Conservation (phyloP, 2,797 vertebrate genomes). For the Hyperoplus immaculatus region DNA sequence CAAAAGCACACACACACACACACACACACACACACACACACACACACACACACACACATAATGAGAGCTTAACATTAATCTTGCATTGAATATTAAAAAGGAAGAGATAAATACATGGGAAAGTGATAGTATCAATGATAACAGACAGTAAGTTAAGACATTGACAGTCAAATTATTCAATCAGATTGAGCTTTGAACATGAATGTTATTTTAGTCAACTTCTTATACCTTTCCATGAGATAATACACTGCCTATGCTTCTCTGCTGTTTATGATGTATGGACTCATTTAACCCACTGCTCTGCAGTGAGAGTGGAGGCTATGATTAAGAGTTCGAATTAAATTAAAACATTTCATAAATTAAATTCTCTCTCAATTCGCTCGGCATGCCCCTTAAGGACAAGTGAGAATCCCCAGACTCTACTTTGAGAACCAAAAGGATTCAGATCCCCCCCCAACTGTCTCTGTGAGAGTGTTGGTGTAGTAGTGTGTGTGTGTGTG, state of each 20-base stretch:
- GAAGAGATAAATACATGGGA: background rate
- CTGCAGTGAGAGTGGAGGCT: background rate
- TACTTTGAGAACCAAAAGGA: constrained; percentile 25
- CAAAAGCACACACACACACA: no score
- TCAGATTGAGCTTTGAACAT: background rate
- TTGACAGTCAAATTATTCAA: no score
- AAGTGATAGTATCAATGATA: no score
- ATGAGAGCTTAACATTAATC: no score
- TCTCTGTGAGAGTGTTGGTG: background rate
- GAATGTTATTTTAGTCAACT: background rate
- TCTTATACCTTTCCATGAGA: background rate
- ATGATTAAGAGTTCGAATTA: constrained; percentile 16
- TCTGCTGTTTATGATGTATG: background rate
- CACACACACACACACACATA: no score
- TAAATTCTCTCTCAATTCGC: constrained; percentile 45
- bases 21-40: no score
- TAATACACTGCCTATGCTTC: background rate
- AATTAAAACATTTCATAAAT: constrained; percentile 43
- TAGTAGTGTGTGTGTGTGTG: no score
- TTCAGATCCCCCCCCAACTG: constrained; percentile 1
- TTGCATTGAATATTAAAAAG: background rate
- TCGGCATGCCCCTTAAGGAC: constrained; percentile 34
- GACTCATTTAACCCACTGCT: no score
- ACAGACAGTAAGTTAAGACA: no score
- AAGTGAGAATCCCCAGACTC: constrained; percentile 41